Evolutionary conservation across 2,113 vertebrate species (phyloP).

Genomic region (Rhegmatorhina hoffmannsi): DNA sequence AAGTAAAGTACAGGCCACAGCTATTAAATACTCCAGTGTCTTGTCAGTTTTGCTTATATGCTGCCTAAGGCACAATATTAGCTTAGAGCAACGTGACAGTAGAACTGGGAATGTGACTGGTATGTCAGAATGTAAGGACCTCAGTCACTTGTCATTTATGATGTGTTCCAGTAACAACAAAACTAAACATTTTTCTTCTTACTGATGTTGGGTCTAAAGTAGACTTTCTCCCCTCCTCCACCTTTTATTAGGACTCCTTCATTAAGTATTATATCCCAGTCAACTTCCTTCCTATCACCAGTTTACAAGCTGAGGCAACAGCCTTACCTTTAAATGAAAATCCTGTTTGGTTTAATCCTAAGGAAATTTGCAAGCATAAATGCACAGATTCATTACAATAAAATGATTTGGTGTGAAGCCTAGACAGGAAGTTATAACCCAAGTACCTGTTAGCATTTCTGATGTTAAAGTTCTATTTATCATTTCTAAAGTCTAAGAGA

Average conservation of each 20-base stretch:
- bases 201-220: background rate
- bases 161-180: background rate
- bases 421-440: background rate
- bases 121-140: background rate
- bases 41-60: background rate
- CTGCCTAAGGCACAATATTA: background rate
- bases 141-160: background rate
- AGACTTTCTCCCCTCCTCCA: background rate
- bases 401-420: no score
- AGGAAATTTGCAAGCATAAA: background rate
- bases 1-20: background rate
- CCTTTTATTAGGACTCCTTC: background rate
- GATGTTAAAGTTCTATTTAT: background rate
- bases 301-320: background rate
- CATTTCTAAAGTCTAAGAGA: background rate
- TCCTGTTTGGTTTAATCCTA: background rate
- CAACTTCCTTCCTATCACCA: background rate
- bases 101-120: background rate
- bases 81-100: background rate
- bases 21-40: background rate
- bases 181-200: background rate
- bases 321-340: background rate
- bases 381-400: no score
- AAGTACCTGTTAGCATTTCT: background rate
- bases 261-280: background rate